Evolutionary conservation across 1,140 invertebrate genomes (phyloP).

Genomic region (Apis dorsata): DNA sequence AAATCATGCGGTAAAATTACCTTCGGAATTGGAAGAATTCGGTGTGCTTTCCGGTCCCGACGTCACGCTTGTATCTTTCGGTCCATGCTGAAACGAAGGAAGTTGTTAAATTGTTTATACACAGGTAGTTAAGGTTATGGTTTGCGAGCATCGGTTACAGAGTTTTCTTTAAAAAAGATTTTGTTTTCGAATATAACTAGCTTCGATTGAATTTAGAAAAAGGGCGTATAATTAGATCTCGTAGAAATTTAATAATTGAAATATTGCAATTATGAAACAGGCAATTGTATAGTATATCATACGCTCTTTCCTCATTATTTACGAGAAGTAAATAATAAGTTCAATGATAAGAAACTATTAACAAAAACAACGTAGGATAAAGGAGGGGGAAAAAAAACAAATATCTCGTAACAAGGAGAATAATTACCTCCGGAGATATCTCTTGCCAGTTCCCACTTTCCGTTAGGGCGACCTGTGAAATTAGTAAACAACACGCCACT

Average conservation of each 20-base stretch:
- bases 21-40: conserved; percentile 78
- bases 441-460: conserved; percentile 81
- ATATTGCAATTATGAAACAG: too few species aligned
- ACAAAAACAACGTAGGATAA: not conserved
- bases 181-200: too few species aligned
- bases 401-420: not conserved
- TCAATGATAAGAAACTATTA: not conserved
- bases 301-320: too few species aligned
- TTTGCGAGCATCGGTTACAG: not conserved
- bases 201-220: too few species aligned
- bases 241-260: too few species aligned
- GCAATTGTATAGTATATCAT: too few species aligned
- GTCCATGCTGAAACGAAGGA: conserved; percentile 66
- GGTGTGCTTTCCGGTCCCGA: conserved; percentile 76
- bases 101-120: not conserved
- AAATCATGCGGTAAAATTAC: conserved; percentile 45
- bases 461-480: conserved; percentile 79
- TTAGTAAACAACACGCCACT: conserved; percentile 75
- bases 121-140: not conserved
- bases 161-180: not conserved
- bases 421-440: conserved; percentile 78
- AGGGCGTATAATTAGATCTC: too few species aligned
- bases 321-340: too few species aligned
- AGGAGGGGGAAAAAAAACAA: not conserved
- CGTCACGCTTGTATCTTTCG: conserved; percentile 69